Base-by-base conservation (phyloP, 2,888 invertebrate genomes). In the Macropis europaea region DNA sequence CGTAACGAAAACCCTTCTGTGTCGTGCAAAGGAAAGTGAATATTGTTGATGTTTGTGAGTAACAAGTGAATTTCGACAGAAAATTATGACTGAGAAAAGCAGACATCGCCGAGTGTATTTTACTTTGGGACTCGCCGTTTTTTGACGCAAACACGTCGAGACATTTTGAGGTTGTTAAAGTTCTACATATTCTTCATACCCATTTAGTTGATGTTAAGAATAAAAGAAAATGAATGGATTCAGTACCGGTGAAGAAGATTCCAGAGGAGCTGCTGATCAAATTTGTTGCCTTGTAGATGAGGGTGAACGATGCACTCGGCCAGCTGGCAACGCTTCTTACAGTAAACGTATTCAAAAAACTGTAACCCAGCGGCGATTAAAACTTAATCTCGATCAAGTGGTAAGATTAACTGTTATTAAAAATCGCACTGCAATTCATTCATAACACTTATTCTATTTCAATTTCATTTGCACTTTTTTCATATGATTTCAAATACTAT, bases 271-370 rank as follows among this genome's bases (percentile, higher is more conserved):
- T 86, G 94, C 95, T 68, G 96, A 97, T 89, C 96, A 97, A 92
- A 94, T 95, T 87, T 98, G 98, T 92, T 98, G 98, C 92, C 93
- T 98, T 83, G 94, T 97, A 86, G 97, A 97, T 90, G 97, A 97
- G 90, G 94, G 94, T 77, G 95, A 95, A 82, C 93, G 97, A 80
- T 99, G 98, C 91, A 93, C 94, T 77, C 94, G 97, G 87, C 93
- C 95, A 62, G 98, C 97, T 81, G 97, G 97, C 76, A 97, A 97
- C 92, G 99, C 99, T 81, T 96, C 97, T 45, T 99, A 98, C 91
- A 98, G 97, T 91, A 98, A 99, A 90, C 94, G 98, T 82, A 97
- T 99, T 85, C 98, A 98, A 91, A 98, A 98, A 90, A 98, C 96
- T 63, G 98, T 98, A 32, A 95, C 96, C 56, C 97, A 97, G 88